Base-by-base conservation (phyloP, 1,140 invertebrate genomes). In the Drosophila busckii region DNA sequence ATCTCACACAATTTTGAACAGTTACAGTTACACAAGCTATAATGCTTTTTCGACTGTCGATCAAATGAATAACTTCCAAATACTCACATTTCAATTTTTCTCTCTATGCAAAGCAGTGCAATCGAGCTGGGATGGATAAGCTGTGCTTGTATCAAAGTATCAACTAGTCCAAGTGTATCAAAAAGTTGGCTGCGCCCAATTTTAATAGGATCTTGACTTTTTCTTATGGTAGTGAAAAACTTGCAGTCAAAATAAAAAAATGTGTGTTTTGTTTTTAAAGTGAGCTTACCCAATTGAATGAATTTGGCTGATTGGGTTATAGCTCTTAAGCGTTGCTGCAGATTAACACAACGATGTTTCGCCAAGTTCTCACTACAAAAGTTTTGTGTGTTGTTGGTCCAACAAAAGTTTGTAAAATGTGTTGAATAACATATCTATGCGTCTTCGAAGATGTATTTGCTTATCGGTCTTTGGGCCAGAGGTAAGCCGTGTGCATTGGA, bases 271-370 rank as follows among this genome's bases (percentile, higher is more conserved):
- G 26, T 38, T 38, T 49, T 53, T 56, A 49, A 64, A 29, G 19
- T 31, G 22, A 29, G 13, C 26, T 35, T 15, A 29, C 45, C 46
- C 41, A 53, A 38, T 53, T 52, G 68, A 50, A 52, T 26, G 49
- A 50, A 58, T 73, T 54, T 63, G 34, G 48, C 49, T 49, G 54
- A 45, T 68, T 56, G 50, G 35, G 50, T 48, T 52, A 31, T 54
- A 22, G 38, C 20, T 41, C 42, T 56, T 54, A 62, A 67, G 42
- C 35, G 56, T 32, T 64, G 42, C 44, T 2, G 20, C 28, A 48
- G 45, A 65, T 73, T 67, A 66, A 49, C 49, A 46, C 26, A 65
- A 73, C 60, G 49, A 65, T 52, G 42, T 75, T 65, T 23, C 34
- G 17, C 28, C 17, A 49, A 62, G 34, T 45, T 60, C 25, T 6